A percentile compares a stretch with the other conserved stretches of the same genome.
Evolutionary conservation across 2,797 vertebrate genomes (phyloP).

Genomic region (Chelmon rostratus): DNA sequence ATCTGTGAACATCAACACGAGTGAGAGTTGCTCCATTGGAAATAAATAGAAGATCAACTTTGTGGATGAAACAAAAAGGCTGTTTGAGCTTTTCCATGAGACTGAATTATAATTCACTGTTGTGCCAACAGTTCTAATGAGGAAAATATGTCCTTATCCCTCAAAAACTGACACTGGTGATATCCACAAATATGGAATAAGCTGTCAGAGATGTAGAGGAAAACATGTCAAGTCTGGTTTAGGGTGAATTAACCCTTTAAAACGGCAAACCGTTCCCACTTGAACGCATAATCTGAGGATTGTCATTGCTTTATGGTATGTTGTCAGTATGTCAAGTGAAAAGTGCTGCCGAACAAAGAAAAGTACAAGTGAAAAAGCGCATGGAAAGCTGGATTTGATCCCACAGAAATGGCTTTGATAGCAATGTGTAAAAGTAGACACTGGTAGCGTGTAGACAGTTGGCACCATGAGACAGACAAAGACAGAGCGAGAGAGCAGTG

Average conservation of each 20-base stretch:
- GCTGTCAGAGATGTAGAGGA: slow-evolving; percentile 50
- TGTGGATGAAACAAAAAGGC: slow-evolving; percentile 39
- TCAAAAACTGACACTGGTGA: slow-evolving; percentile 57
- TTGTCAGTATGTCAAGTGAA: slow-evolving; percentile 21
- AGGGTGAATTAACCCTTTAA: slow-evolving; percentile 44
- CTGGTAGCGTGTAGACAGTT: slow-evolving; percentile 83
- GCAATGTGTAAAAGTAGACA: slow-evolving; percentile 80
- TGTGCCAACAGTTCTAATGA: slow-evolving; percentile 61
- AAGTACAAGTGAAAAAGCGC: slow-evolving; percentile 24
- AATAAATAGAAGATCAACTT: slow-evolving; percentile 48
- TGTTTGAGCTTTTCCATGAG: slow-evolving; percentile 59
- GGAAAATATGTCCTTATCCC: slow-evolving; percentile 69
- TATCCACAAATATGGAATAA: slow-evolving; percentile 57
- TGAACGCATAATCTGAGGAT: slow-evolving; percentile 8
- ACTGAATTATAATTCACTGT: slow-evolving; percentile 43
- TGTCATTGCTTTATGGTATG: neutral
- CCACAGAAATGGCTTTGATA: slow-evolving; percentile 74
- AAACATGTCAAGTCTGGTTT: slow-evolving; percentile 56
- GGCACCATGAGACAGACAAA: slow-evolving; percentile 77
- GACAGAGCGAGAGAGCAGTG: slow-evolving; percentile 57
- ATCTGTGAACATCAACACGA: slow-evolving; percentile 6
- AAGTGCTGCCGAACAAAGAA: slow-evolving; percentile 21
- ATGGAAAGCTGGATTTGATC: slow-evolving; percentile 57
- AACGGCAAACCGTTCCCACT: slow-evolving; percentile 21
- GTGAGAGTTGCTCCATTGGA: slow-evolving; percentile 32